Evolutionary conservation across 2,888 invertebrate genomes (phyloP).

Genomic region (Eupeodes luniger): DNA sequence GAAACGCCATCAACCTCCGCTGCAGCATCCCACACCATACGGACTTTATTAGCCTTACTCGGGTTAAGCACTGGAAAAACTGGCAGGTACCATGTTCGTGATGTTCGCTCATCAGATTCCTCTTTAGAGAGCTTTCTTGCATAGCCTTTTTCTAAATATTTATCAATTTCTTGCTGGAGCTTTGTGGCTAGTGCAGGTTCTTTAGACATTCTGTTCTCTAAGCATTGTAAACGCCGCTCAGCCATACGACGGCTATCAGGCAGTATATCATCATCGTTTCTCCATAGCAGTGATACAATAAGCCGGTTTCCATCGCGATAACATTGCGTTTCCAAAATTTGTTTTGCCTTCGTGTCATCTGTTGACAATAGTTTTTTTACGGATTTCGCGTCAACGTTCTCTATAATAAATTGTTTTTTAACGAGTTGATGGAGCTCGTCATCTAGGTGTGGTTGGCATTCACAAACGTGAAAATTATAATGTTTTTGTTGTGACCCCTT

Average conservation of each 20-base stretch:
- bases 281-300: neutral
- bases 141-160: too few species aligned
- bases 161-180: neutral
- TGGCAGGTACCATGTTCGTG: too few species aligned
- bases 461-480: neutral
- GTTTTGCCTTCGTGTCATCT: neutral
- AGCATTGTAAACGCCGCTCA: too few species aligned
- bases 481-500: neutral
- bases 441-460: neutral
- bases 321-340: neutral
- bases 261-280: neutral
- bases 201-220: neutral
- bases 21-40: conserved; percentile 16
- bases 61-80: too few species aligned
- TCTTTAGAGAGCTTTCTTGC: too few species aligned
- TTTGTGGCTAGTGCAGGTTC: neutral
- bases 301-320: neutral
- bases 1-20: neutral
- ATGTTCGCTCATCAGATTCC: too few species aligned
- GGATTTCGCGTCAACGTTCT: neutral
- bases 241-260: too few species aligned
- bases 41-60: neutral
- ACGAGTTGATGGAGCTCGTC: neutral
- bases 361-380: neutral
- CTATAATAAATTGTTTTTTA: neutral